Evolutionary conservation across 2,797 vertebrate genomes (phyloP), one percentile per base, ranked within the genome.

Genomic region (Ctenopoma kingsleyae): DNA sequence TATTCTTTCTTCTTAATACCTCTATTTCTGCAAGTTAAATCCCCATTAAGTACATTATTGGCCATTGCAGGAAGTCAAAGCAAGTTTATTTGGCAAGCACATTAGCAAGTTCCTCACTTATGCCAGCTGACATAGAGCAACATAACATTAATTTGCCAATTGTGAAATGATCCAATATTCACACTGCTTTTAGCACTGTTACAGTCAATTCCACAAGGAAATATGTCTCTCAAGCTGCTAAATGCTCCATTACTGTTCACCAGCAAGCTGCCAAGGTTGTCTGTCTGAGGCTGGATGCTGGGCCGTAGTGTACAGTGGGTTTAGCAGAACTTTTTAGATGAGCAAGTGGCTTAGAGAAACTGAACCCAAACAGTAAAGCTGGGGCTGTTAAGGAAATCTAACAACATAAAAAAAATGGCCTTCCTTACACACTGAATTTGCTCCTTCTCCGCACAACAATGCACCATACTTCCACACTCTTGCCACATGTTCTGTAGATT

Each of bases 391-490:
- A n/a, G 6, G 6, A 15, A 43, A 43, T 40, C 36, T 11, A 41
- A 41, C 5, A 5, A 15, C 15, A 35, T 8, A 2, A 2, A 3
- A 35, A 35, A 35, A 5, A 38, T 38, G 36, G 12, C 36, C 11
- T 40, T 38, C 36, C 46, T 49, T 9, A 62, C 43, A 53, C 46
- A 54, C 23, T 40, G 5, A 41, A 67, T 65, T 64, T 67, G 71
- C 48, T 46, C 47, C 64, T 19, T 46, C 9, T 63, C 48, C 75
- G 10, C 35, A 36, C 35, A 36, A 12, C 35, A 36, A 36, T 36
- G 35, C 35, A 3, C 35, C 10, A 36, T 36, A 36, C 35, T 36
- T 36, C 35, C 35, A 36, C 47, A 48, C 25, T 8, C 19, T 41
- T 12, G 32, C 41, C 22, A 48, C 22, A 17, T 16, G 20, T 1